phyloP scores from a whole-genome alignment of 2,888 invertebrate genomes.

The Plebejus argus region DNA sequence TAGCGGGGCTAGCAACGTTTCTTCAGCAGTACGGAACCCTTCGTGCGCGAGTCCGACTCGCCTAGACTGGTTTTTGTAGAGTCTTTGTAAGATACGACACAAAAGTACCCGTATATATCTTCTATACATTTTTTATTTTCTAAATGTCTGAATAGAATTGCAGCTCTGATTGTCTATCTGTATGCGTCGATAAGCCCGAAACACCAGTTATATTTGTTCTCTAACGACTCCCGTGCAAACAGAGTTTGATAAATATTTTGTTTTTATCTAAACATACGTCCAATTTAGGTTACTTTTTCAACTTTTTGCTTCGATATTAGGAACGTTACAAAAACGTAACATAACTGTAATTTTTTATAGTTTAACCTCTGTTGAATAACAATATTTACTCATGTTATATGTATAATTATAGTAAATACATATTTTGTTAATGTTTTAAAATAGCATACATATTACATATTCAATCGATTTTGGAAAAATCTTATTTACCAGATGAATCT shows the following conservation, averaged over 20 bases:
- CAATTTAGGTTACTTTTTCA: background rate
- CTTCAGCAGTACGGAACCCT: no score
- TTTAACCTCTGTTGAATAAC: no score
- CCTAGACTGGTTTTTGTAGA: background rate
- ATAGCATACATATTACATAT: no score
- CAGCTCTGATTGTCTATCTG: background rate
- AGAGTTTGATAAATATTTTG: conserved; percentile 14
- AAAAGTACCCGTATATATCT: conserved; percentile 18
- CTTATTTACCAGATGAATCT: no score
- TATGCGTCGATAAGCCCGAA: conserved; percentile 2
- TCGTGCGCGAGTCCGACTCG: no score
- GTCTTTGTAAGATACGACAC: background rate
- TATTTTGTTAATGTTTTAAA: no score
- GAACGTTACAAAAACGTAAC: background rate
- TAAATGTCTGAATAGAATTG: conserved; percentile 14
- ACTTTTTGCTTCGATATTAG: background rate
- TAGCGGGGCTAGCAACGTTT: no score
- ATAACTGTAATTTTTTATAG: no score
- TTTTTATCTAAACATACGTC: conserved; percentile 2
- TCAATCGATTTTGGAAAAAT: no score
- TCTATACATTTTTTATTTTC: conserved; percentile 1
- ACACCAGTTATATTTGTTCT: background rate
- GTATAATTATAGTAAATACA: no score
- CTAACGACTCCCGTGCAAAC: background rate
- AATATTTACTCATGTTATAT: no score